Evolutionary conservation across 2,113 vertebrate genomes (phyloP).

Genomic region (Misgurnus anguillicaudatus): DNA sequence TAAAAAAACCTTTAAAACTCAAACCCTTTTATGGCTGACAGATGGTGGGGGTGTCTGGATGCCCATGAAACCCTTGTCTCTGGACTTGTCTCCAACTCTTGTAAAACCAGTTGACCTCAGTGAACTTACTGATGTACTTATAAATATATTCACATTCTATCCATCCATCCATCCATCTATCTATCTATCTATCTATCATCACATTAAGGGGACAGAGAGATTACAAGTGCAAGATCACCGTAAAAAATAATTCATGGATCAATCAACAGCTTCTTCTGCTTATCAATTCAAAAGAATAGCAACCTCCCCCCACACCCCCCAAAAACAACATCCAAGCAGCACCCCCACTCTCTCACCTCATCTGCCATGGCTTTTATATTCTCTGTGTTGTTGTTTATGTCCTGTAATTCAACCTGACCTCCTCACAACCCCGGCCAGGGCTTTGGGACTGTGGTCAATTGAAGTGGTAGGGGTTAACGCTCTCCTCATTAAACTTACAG

Average conservation of each 20-base stretch:
- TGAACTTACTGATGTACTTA: conserved; percentile 4
- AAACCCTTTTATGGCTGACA: conserved; percentile 76
- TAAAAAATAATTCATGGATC: conserved; percentile 49
- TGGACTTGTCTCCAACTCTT: conserved; percentile 76
- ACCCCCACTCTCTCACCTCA: conserved; percentile 56
- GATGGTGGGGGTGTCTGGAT: conserved; percentile 70
- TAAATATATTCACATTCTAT: conserved; percentile 12
- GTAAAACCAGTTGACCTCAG: conserved; percentile 77
- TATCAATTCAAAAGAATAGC: conserved; percentile 71
- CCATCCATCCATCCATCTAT: neutral
- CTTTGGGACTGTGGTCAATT: conserved; percentile 72
- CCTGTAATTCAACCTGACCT: conserved; percentile 78
- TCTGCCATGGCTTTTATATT: conserved; percentile 65
- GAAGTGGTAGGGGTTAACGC: conserved; percentile 75
- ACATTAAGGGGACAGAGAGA: conserved; percentile 37
- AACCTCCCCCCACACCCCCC: conserved; percentile 40
- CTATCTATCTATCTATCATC: neutral
- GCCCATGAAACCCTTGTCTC: conserved; percentile 62
- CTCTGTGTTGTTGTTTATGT: conserved; percentile 66
- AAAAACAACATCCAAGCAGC: conserved; percentile 54
- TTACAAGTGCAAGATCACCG: conserved; percentile 63
- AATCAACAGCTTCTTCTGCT: conserved; percentile 66
- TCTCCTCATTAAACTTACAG: conserved; percentile 63
- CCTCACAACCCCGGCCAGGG: conserved; percentile 67
- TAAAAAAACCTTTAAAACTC: conserved; percentile 74